phyloP scores from a whole-genome alignment of 2,888 invertebrate genomes.

The Acrobasis repandana region DNA sequence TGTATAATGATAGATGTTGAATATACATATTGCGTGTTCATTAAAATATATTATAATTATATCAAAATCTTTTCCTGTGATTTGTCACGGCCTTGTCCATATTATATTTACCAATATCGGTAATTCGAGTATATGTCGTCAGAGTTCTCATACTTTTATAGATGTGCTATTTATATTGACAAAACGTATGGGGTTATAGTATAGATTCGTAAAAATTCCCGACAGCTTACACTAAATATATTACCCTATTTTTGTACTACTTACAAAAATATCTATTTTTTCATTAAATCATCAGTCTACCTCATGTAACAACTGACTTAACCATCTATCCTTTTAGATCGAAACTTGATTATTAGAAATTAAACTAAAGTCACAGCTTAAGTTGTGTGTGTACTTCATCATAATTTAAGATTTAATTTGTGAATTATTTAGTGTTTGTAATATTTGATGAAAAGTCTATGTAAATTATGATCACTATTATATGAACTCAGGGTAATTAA shows the following conservation, averaged over 20 bases:
- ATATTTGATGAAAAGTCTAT: neutral
- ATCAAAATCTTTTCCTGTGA: slow-evolving; percentile 33
- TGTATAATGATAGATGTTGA: neutral
- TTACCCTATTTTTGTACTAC: slow-evolving; percentile 1
- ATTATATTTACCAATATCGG: too few species aligned
- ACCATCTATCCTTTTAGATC: neutral
- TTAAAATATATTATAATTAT: neutral
- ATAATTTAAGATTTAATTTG: neutral
- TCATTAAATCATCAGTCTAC: slow-evolving; percentile 46
- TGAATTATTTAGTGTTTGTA: neutral
- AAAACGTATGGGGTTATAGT: neutral
- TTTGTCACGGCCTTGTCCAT: slow-evolving; percentile 25
- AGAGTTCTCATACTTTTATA: too few species aligned
- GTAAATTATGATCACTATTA: slow-evolving; percentile 18
- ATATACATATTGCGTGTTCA: neutral
- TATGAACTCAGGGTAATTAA: slow-evolving; percentile 46
- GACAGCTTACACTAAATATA: neutral
- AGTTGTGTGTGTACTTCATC: too few species aligned
- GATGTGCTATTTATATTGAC: neutral
- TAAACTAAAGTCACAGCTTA: neutral
- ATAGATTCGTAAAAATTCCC: neutral
- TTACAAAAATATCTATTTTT: slow-evolving; percentile 29
- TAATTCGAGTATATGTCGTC: too few species aligned
- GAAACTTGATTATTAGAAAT: neutral
- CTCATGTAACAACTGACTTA: slow-evolving; percentile 42